Evolutionary conservation across 2,888 invertebrate genomes (phyloP).

Genomic region (Drosophila lacicola): DNA sequence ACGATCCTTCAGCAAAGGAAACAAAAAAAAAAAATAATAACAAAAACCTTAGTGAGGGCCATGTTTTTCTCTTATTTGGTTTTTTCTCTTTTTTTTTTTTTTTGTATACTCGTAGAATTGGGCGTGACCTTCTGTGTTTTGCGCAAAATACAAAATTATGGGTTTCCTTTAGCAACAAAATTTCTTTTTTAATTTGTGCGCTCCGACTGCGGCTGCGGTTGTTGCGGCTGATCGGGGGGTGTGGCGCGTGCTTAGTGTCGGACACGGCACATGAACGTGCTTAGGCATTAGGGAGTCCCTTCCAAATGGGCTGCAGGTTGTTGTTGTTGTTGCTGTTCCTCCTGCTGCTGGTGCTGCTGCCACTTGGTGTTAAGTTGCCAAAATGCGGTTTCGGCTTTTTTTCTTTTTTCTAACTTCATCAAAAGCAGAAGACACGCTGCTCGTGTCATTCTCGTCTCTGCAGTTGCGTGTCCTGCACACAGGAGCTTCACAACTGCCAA

Average conservation of each 20-base stretch:
- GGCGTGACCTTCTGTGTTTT: slow-evolving; percentile 72
- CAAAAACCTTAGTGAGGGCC: slow-evolving; percentile 18
- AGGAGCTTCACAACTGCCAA: slow-evolving; percentile 51
- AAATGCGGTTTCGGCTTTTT: slow-evolving; percentile 65
- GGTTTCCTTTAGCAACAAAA: slow-evolving; percentile 60
- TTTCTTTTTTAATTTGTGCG: slow-evolving; percentile 54
- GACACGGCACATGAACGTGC: slow-evolving; percentile 70
- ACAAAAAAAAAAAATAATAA: slow-evolving; percentile 13
- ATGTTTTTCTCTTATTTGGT: slow-evolving; percentile 17
- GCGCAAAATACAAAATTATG: slow-evolving; percentile 77
- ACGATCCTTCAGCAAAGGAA: slow-evolving; percentile 38
- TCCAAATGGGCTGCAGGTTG: slow-evolving; percentile 35
- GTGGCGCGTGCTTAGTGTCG: slow-evolving; percentile 76
- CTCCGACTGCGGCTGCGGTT: slow-evolving; percentile 9
- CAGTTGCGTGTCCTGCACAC: slow-evolving; percentile 67
- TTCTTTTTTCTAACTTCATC: slow-evolving; percentile 53
- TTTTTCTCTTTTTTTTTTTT: slow-evolving; percentile 27
- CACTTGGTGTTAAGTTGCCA: slow-evolving; percentile 72
- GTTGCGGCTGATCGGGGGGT: slow-evolving; percentile 42
- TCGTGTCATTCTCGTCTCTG: slow-evolving; percentile 58
- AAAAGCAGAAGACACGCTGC: slow-evolving; percentile 22
- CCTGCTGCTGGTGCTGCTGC: slow-evolving; percentile 2
- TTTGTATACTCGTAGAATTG: slow-evolving; percentile 35
- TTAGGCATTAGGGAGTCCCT: slow-evolving; percentile 77
- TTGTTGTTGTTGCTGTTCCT: slow-evolving; percentile 9